A percentile compares a stretch with the other conserved stretches of the same genome.
phyloP scores from a whole-genome alignment of 2,888 invertebrate genomes.

The Auanema sp. region DNA sequence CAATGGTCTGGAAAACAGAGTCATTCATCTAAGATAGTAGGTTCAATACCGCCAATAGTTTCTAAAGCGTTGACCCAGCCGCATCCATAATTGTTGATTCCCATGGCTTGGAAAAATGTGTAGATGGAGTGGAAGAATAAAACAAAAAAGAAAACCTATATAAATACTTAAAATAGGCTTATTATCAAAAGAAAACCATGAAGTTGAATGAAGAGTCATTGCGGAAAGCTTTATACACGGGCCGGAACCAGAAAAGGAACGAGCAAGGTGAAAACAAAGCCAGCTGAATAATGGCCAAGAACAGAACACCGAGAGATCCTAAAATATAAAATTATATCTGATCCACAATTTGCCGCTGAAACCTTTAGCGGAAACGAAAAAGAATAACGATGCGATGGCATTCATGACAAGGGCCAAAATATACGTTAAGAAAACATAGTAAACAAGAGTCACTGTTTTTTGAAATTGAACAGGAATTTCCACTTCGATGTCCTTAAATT shows the following conservation, averaged over 20 bases:
- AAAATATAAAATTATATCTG: neutral
- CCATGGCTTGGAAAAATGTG: slow-evolving; percentile 76
- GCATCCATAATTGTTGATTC: slow-evolving; percentile 70
- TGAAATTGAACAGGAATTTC: slow-evolving; percentile 98
- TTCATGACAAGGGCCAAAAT: slow-evolving; percentile 82
- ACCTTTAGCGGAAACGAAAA: slow-evolving; percentile 71
- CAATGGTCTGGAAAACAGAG: slow-evolving; percentile 60
- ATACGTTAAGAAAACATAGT: slow-evolving; percentile 81
- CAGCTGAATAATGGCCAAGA: slow-evolving; percentile 84
- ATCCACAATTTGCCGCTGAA: slow-evolving; percentile 5
- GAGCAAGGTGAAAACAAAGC: slow-evolving; percentile 91
- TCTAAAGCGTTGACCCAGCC: slow-evolving; percentile 59
- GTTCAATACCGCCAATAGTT: slow-evolving; percentile 45
- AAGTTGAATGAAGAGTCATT: slow-evolving; percentile 99
- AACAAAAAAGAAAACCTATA: slow-evolving; percentile 86
- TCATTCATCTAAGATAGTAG: slow-evolving; percentile 66
- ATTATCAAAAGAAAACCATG: slow-evolving; percentile 72
- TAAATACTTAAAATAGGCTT: neutral
- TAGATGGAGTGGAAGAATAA: slow-evolving; percentile 75
- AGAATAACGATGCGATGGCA: slow-evolving; percentile 80
- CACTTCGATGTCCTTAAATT: slow-evolving; percentile 83
- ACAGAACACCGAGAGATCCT: slow-evolving; percentile 72
- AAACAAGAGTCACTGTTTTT: slow-evolving; percentile 87
- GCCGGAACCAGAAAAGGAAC: slow-evolving; percentile 97
- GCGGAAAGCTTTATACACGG: slow-evolving; percentile 84